Conservation (phyloP, 2,113 vertebrate species). For the Stigmatopora argus region DNA sequence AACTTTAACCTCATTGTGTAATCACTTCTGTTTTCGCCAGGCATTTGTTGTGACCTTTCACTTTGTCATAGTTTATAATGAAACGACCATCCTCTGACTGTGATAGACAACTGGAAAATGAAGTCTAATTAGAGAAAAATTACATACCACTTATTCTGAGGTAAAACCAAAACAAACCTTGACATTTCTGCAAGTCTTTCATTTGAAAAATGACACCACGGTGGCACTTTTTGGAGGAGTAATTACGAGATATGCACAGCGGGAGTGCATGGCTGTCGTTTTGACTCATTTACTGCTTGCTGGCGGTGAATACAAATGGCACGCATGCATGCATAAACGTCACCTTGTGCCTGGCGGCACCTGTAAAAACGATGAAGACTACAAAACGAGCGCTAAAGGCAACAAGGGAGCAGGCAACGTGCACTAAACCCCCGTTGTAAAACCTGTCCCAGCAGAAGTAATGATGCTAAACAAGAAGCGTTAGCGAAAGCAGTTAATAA, state of each 20-base stretch:
- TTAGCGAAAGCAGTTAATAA: neutral
- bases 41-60: neutral
- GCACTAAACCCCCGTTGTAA: slow-evolving; percentile 1
- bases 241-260: slow-evolving; percentile 17
- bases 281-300: neutral
- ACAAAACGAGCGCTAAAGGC: slow-evolving; percentile 35
- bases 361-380: slow-evolving; percentile 31
- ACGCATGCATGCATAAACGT: slow-evolving; percentile 29
- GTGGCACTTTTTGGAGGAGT: slow-evolving; percentile 11
- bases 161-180: slow-evolving; percentile 11
- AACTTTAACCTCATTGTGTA: no score
- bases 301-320: slow-evolving; percentile 37
- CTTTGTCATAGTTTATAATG: slow-evolving; percentile 13
- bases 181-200: slow-evolving; percentile 5
- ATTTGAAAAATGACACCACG: slow-evolving; percentile 2
- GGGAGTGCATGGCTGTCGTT: slow-evolving; percentile 1
- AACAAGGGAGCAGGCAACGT: slow-evolving; percentile 32
- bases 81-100: slow-evolving; percentile 6
- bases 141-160: slow-evolving; percentile 2
- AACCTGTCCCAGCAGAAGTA: slow-evolving; percentile 42
- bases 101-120: slow-evolving; percentile 7
- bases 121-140: slow-evolving; percentile 24
- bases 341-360: slow-evolving; percentile 23
- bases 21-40: neutral
- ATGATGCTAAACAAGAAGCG: slow-evolving; percentile 36